phyloP scores from a whole-genome alignment of 2,113 vertebrate species.

The Hirundichthys speculiger region DNA sequence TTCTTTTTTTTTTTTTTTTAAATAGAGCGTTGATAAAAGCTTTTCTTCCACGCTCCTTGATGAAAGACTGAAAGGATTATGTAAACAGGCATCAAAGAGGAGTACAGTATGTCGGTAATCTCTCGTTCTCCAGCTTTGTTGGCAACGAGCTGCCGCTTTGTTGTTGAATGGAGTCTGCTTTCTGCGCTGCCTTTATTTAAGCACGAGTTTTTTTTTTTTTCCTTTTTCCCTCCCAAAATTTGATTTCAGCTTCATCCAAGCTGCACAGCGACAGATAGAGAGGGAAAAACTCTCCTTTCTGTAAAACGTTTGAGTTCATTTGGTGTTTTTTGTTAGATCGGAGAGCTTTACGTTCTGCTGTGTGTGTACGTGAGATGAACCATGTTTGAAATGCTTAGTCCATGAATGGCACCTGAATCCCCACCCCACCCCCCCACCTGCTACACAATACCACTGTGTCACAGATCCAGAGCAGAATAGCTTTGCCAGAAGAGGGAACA shows the following conservation, averaged over 20 bases:
- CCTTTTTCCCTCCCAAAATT: slow-evolving; percentile 2
- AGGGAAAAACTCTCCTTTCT: slow-evolving; percentile 20
- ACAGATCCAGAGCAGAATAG: slow-evolving; percentile 19
- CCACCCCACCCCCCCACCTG: neutral
- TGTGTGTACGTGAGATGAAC: neutral
- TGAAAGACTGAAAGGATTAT: slow-evolving; percentile 63
- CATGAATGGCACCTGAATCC: slow-evolving; percentile 7
- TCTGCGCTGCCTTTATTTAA: slow-evolving; percentile 9
- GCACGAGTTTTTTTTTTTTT: neutral
- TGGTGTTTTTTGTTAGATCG: slow-evolving; percentile 24
- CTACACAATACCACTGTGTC: neutral
- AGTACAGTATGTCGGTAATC: slow-evolving; percentile 55
- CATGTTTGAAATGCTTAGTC: slow-evolving; percentile 7
- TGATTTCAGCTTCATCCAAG: slow-evolving; percentile 19
- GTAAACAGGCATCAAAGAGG: slow-evolving; percentile 66
- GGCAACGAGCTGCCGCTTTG: slow-evolving; percentile 42
- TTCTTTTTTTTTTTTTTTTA: slow-evolving; percentile 24
- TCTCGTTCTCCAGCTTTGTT: slow-evolving; percentile 52
- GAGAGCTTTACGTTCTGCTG: slow-evolving; percentile 5
- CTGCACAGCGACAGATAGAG: slow-evolving; percentile 19
- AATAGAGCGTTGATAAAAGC: slow-evolving; percentile 50
- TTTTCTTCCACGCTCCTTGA: slow-evolving; percentile 56
- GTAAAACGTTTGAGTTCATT: slow-evolving; percentile 20
- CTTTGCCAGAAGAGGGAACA: slow-evolving; percentile 31
- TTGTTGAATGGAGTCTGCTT: slow-evolving; percentile 32